Percentiles rank a stretch among this genome's conserved stretches.
These are phyloP conservation scores for Falcaria lacertinaria DNA, from an alignment of 2,888 invertebrate species.

Conservation along the genomic window DNA sequence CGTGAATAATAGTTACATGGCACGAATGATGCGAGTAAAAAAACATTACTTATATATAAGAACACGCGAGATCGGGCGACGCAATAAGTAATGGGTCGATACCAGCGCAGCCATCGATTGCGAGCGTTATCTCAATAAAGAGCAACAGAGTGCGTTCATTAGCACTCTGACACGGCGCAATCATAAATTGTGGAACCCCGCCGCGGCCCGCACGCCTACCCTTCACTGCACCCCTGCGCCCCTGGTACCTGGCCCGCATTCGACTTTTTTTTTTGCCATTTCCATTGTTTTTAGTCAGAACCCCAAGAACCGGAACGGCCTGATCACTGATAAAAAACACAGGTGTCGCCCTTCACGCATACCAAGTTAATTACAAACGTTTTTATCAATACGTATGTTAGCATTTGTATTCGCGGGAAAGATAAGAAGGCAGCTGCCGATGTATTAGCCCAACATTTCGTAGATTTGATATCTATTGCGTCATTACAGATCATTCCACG, in stretches of 20 bases:
- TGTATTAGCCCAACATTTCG: conserved; percentile 49
- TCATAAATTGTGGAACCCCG: conserved; percentile 77
- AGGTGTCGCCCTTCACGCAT: conserved; percentile 74
- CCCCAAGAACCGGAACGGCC: conserved; percentile 71
- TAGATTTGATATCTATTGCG: conserved; percentile 42
- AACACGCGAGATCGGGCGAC: conserved; percentile 66
- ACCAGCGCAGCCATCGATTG: conserved; percentile 56
- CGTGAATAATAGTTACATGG: conserved; percentile 63
- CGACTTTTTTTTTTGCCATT: conserved; percentile 72
- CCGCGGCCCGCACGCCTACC: conserved; percentile 69
- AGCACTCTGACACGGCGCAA: conserved; percentile 75
- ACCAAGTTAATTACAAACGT: conserved; percentile 67
- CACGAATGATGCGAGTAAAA: conserved; percentile 61
- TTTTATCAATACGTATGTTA: conserved; percentile 47
- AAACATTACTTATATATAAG: conserved; percentile 46
- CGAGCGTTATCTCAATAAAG: conserved; percentile 78
- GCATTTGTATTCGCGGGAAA: conserved; percentile 50
- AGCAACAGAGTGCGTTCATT: conserved; percentile 77
- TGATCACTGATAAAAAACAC: conserved; percentile 67
- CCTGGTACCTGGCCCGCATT: conserved; percentile 63
- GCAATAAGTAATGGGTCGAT: conserved; percentile 68
- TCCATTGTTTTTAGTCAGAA: conserved; percentile 72
- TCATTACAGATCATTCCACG: conserved; percentile 29
- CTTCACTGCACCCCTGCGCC: conserved; percentile 47
- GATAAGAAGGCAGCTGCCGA: conserved; percentile 63